Percentiles rank a stretch among this genome's conserved stretches.
These are phyloP conservation scores for Epizoanthus stellaris DNA, from an alignment of 92 coral and sea anemone genomes.

Conservation along the genomic window DNA sequence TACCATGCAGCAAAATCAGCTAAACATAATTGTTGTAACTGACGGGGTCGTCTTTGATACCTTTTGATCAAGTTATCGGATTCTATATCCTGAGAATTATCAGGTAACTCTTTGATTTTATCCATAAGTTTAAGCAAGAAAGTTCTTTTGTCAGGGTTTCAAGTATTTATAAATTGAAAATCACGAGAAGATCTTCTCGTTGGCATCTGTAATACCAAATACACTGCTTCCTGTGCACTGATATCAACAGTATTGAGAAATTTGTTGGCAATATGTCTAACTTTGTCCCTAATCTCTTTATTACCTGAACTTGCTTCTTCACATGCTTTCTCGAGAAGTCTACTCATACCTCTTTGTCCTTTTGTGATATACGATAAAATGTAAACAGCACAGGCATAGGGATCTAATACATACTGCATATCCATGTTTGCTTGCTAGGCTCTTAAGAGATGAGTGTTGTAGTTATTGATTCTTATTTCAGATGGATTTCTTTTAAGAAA, in stretches of 20 bases:
- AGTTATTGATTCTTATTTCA: conserved; percentile 45
- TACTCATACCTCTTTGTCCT: conserved; percentile 62
- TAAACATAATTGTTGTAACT: conserved; percentile 15
- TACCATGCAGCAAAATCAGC: conserved; percentile 59
- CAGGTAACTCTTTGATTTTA: conserved; percentile 62
- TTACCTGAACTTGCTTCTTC: conserved; percentile 47
- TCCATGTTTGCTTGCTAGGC: conserved; percentile 59
- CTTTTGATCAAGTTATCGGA: no score
- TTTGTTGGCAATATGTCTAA: conserved; percentile 55
- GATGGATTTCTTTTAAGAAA: conserved; percentile 52
- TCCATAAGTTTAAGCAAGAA: conserved; percentile 53
- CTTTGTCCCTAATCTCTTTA: conserved; percentile 41
- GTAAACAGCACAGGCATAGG: conserved; percentile 48
- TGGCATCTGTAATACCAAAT: conserved; percentile 68
- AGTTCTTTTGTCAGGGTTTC: conserved; percentile 55
- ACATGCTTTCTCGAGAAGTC: conserved; percentile 42
- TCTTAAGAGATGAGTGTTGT: conserved; percentile 51
- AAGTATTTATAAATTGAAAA: conserved; percentile 61
- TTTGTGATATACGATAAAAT: conserved; percentile 45
- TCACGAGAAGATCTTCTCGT: conserved; percentile 59
- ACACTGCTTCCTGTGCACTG: conserved; percentile 29
- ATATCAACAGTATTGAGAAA: conserved; percentile 49
- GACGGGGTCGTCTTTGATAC: conserved; percentile 33
- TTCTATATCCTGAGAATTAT: no score
- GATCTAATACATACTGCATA: conserved; percentile 54